phyloP scores from a whole-genome alignment of 2,888 invertebrate genomes.

The Brachypalpus laphriformis region DNA sequence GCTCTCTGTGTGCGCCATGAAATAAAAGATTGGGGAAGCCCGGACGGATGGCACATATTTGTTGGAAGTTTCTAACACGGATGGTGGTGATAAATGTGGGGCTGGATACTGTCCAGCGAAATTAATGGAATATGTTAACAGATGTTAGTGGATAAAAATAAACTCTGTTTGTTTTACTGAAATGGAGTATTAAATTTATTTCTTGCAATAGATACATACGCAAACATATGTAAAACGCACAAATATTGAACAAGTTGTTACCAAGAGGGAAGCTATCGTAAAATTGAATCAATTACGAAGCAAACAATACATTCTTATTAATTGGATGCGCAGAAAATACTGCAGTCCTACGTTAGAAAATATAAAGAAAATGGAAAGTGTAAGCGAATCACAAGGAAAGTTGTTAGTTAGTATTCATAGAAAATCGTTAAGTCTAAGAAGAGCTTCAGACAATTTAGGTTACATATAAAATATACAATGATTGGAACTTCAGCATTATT shows the following conservation, averaged over 20 bases:
- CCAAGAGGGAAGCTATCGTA: neutral
- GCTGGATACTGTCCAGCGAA: constrained; percentile 40
- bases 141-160: constrained; percentile 53
- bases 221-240: neutral
- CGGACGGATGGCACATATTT: constrained; percentile 45
- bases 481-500: too few relatives aligned
- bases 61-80: constrained; percentile 48
- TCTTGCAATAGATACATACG: neutral
- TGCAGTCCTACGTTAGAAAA: too few relatives aligned
- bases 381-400: too few relatives aligned
- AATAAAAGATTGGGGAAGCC: constrained; percentile 27
- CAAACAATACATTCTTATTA: too few relatives aligned
- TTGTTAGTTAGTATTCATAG: too few relatives aligned
- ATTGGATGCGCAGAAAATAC: too few relatives aligned
- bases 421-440: too few relatives aligned
- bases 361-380: too few relatives aligned
- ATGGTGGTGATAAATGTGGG: constrained; percentile 59
- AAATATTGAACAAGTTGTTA: neutral
- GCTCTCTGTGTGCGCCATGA: neutral
- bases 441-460: too few relatives aligned
- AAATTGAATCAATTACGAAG: neutral
- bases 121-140: constrained; percentile 70
- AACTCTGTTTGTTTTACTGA: neutral
- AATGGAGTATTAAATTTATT: neutral
- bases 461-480: too few relatives aligned